Conservation (phyloP, 2,797 vertebrate species). For the Sylvilagus floridanus region DNA sequence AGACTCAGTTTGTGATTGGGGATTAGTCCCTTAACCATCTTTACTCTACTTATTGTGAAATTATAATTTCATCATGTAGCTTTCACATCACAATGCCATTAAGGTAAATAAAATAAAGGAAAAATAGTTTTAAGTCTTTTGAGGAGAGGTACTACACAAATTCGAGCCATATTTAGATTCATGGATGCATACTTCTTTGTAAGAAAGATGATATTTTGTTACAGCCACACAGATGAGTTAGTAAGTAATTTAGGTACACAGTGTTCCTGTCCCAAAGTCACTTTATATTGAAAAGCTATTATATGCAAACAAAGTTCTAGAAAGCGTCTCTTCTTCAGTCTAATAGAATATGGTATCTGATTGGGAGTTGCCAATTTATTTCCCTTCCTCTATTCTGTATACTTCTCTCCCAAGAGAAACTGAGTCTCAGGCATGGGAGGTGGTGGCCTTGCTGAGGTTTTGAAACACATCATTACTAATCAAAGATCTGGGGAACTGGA, state of each 20-base stretch:
- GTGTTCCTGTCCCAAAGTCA: not conserved
- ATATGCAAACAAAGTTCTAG: not conserved
- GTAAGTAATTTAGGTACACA: not conserved
- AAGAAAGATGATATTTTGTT: slow-evolving; percentile 35
- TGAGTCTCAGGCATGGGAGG: not conserved
- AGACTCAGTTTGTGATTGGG: not conserved
- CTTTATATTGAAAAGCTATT: not conserved
- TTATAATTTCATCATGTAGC: slow-evolving; percentile 28
- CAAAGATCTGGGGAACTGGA: not conserved
- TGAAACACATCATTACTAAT: not conserved
- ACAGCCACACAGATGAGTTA: not conserved
- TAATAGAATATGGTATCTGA: not conserved
- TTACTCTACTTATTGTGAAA: not conserved
- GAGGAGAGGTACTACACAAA: not conserved
- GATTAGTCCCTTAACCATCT: not conserved
- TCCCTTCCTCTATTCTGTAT: not conserved
- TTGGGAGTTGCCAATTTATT: not conserved
- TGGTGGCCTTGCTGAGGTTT: not conserved
- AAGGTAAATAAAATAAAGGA: not conserved
- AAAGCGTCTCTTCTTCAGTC: not conserved
- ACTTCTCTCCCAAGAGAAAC: not conserved
- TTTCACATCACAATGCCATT: not conserved
- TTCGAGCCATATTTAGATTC: slow-evolving; percentile 24
- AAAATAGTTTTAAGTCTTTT: slow-evolving; percentile 24
- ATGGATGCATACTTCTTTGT: not conserved